Conservation (phyloP, 2,797 vertebrate species). For the Notolabrus celidotus region DNA sequence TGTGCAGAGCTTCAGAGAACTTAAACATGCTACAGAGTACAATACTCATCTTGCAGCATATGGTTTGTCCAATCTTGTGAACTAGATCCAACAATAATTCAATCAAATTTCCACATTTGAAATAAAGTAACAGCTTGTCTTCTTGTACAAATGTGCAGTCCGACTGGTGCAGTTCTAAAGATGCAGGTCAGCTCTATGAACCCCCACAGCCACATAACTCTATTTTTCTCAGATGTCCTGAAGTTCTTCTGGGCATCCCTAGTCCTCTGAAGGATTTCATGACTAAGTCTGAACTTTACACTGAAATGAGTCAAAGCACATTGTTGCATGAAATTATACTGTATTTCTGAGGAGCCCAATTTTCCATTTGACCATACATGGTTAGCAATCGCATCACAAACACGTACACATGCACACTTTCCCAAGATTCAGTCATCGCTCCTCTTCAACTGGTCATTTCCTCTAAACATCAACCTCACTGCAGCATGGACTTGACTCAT, state of each 20-base stretch:
- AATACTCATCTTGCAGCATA: too few relatives aligned
- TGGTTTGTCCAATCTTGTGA: too few relatives aligned
- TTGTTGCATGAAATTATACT: constrained; percentile 12
- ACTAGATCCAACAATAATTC: constrained; percentile 1
- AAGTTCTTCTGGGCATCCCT: constrained; percentile 29
- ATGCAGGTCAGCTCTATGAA: constrained; percentile 24
- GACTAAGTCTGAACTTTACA: constrained; percentile 16
- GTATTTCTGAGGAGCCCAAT: not conserved
- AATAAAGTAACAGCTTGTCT: not conserved
- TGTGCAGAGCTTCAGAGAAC: too few relatives aligned
- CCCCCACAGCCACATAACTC: constrained; percentile 8
- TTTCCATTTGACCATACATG: constrained; percentile 30
- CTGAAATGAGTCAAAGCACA: constrained; percentile 20
- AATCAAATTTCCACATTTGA: not conserved
- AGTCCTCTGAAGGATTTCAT: constrained; percentile 32
- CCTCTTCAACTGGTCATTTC: constrained; percentile 67
- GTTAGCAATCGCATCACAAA: constrained; percentile 16
- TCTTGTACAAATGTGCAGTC: constrained; percentile 17
- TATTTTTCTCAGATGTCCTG: constrained; percentile 6
- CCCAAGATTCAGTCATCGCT: constrained; percentile 43
- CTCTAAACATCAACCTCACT: constrained; percentile 66
- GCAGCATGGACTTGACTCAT: constrained; percentile 65
- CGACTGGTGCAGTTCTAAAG: constrained; percentile 11
- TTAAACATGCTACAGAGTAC: too few relatives aligned
- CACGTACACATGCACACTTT: not conserved